Conservation (phyloP, 2,888 invertebrate species). For the Epinotia brunnichana region DNA sequence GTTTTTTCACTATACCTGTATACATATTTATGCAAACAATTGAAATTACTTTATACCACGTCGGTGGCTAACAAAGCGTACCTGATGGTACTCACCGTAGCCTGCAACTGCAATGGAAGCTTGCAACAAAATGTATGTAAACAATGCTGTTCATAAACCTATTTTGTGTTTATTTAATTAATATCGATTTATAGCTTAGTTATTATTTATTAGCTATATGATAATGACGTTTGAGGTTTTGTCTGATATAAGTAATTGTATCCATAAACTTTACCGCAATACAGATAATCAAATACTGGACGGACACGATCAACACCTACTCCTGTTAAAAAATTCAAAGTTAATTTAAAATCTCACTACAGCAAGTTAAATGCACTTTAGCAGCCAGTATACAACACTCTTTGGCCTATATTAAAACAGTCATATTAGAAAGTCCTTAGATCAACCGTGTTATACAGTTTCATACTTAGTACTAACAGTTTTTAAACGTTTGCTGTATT, state of each 20-base stretch:
- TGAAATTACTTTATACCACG: too few relatives aligned
- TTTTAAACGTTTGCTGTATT: not conserved
- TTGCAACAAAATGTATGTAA: not conserved
- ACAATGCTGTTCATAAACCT: not conserved
- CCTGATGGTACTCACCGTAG: too few relatives aligned
- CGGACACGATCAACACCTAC: conserved; percentile 31
- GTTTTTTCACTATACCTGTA: too few relatives aligned
- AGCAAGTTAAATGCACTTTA: conserved; percentile 71
- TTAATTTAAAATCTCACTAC: conserved; percentile 60
- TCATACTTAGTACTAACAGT: conserved; percentile 2
- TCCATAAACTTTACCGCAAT: conserved; percentile 16
- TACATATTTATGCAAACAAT: too few relatives aligned
- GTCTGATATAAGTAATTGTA: not conserved
- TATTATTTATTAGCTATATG: not conserved
- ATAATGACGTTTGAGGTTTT: not conserved
- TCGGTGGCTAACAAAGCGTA: too few relatives aligned
- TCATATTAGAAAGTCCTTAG: conserved; percentile 24
- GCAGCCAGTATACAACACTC: conserved; percentile 51
- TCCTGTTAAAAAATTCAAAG: conserved; percentile 45
- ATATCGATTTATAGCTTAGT: not conserved
- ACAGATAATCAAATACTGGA: conserved; percentile 50
- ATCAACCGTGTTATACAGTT: not conserved
- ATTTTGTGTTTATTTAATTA: not conserved
- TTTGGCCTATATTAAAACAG: conserved; percentile 38
- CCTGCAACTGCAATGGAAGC: too few relatives aligned